Conservation (phyloP, 2,888 invertebrate species). For the Emmelina monodactyla region DNA sequence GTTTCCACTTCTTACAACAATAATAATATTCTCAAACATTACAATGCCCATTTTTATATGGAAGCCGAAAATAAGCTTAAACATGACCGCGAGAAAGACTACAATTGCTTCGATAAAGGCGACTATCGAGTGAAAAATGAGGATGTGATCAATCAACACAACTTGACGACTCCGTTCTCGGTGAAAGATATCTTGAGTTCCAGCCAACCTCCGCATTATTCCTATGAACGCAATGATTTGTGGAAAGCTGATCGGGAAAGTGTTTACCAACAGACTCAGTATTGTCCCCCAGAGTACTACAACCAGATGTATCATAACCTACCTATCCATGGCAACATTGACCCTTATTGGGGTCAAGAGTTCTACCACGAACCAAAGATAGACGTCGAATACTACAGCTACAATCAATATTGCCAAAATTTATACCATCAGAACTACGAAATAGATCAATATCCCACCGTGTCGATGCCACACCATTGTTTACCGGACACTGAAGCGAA, state of each 20-base stretch:
- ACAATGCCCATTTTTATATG: slow-evolving; percentile 28
- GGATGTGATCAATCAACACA: slow-evolving; percentile 18
- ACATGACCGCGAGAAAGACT: slow-evolving; percentile 1
- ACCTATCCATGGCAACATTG: slow-evolving; percentile 34
- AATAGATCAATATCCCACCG: slow-evolving; percentile 29
- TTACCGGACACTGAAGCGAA: slow-evolving; percentile 22
- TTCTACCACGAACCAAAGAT: slow-evolving; percentile 39
- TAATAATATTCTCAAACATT: slow-evolving; percentile 38
- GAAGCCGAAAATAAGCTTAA: slow-evolving; percentile 18
- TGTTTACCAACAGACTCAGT: slow-evolving; percentile 40
- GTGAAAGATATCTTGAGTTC: slow-evolving; percentile 53
- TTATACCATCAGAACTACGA: slow-evolving; percentile 44
- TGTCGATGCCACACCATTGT: slow-evolving; percentile 17
- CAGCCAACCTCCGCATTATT: slow-evolving; percentile 35
- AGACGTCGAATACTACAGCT: slow-evolving; percentile 46
- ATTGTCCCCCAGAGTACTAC: slow-evolving; percentile 39
- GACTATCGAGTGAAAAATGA: slow-evolving; percentile 33
- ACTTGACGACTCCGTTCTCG: slow-evolving; percentile 42
- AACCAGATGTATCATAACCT: slow-evolving; percentile 37
- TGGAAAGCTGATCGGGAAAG: slow-evolving; percentile 43
- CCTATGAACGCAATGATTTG: slow-evolving; percentile 38
- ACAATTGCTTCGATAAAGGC: background rate
- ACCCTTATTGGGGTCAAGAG: slow-evolving; percentile 44
- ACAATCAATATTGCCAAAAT: slow-evolving; percentile 45
- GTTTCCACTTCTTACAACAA: slow-evolving; percentile 43